These are phyloP conservation scores for Eupeodes latifasciatus DNA, from an alignment of 2,888 invertebrate genomes.

Conservation along the genomic window DNA sequence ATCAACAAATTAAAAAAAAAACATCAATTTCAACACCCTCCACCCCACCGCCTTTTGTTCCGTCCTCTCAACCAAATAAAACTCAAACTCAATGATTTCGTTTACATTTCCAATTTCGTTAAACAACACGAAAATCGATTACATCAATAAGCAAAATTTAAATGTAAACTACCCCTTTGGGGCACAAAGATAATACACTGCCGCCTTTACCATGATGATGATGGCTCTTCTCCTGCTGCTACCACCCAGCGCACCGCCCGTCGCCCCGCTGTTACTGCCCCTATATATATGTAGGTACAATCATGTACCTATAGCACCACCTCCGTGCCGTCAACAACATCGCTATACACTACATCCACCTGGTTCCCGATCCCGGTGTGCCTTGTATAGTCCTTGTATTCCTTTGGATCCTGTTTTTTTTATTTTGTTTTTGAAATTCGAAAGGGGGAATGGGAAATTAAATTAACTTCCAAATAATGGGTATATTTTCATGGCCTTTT, in stretches of 20 bases:
- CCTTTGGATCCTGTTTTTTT: neutral
- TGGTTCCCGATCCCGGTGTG: neutral
- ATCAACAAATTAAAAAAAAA: neutral
- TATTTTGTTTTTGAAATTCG: neutral
- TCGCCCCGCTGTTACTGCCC: neutral
- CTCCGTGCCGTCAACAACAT: neutral
- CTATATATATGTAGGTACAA: too few relatives aligned
- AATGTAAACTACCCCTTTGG: slow-evolving; percentile 51
- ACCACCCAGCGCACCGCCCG: neutral
- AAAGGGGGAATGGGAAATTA: slow-evolving; percentile 48
- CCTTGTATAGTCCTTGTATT: neutral
- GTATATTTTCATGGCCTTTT: slow-evolving; percentile 33
- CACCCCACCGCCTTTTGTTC: neutral
- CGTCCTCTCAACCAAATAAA: neutral
- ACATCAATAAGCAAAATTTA: slow-evolving; percentile 64
- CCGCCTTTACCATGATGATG: neutral
- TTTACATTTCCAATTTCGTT: slow-evolving; percentile 61
- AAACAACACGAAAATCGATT: slow-evolving; percentile 69
- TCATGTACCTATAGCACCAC: too few relatives aligned
- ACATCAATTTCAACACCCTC: neutral
- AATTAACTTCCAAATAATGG: slow-evolving; percentile 71
- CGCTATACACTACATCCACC: neutral
- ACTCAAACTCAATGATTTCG: slow-evolving; percentile 11
- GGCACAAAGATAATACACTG: slow-evolving; percentile 11
- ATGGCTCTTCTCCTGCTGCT: neutral